These are phyloP conservation scores for Sesia apiformis DNA, from an alignment of 2,888 invertebrate genomes.

Conservation along the genomic window DNA sequence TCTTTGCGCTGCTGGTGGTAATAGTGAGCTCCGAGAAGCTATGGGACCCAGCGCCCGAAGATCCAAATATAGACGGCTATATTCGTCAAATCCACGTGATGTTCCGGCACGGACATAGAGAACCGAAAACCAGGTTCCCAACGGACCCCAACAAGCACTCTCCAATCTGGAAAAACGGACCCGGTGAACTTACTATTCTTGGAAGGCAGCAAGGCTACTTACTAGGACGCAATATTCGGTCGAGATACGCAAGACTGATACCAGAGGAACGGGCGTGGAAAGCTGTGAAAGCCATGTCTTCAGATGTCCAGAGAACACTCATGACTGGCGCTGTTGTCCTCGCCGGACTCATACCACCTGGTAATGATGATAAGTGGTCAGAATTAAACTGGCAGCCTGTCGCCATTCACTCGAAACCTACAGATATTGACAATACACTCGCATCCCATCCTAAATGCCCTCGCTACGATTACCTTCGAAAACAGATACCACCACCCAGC, in stretches of 20 bases:
- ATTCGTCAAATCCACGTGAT: slow-evolving; percentile 8
- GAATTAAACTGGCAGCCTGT: slow-evolving; percentile 9
- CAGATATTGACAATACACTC: slow-evolving; percentile 2
- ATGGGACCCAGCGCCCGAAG: not conserved
- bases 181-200: slow-evolving; percentile 7
- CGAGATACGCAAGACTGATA: slow-evolving; percentile 6
- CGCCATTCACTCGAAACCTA: slow-evolving; percentile 1
- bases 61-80: not conserved
- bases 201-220: slow-evolving; percentile 7
- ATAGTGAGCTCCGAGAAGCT: not conserved
- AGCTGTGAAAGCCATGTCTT: slow-evolving; percentile 5
- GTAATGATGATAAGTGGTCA: slow-evolving; percentile 4
- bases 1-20: not conserved
- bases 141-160: slow-evolving; percentile 6
- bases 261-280: slow-evolving; percentile 6
- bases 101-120: slow-evolving; percentile 8
- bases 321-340: slow-evolving; percentile 9
- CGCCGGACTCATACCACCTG: slow-evolving; percentile 10
- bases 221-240: slow-evolving; percentile 6
- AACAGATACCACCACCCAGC: not conserved
- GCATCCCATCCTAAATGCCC: slow-evolving; percentile 3
- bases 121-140: slow-evolving; percentile 6
- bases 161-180: slow-evolving; percentile 7
- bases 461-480: slow-evolving; percentile 1
- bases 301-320: slow-evolving; percentile 4